phyloP scores from a whole-genome alignment of 2,113 vertebrate species.

The Mesoclemmys tuberculata region DNA sequence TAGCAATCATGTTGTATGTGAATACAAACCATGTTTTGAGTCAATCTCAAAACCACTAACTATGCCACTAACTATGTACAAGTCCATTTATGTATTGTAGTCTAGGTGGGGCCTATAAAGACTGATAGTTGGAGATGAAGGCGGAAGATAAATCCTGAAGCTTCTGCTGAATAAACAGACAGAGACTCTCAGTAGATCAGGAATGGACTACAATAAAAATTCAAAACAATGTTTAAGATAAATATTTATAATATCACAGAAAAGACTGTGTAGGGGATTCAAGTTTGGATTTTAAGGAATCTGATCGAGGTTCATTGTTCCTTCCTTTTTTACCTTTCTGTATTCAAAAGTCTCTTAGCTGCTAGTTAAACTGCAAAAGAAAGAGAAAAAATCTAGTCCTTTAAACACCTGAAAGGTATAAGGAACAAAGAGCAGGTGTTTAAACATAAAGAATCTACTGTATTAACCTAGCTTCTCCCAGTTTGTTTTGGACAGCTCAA shows the following conservation, averaged over 20 bases:
- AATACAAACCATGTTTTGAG: background rate
- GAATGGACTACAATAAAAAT: constrained; percentile 54
- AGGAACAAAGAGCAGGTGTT: constrained; percentile 22
- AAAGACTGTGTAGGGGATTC: constrained; percentile 28
- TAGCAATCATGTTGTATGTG: background rate
- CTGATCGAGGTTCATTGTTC: constrained; percentile 41
- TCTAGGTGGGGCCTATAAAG: background rate
- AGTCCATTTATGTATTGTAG: background rate
- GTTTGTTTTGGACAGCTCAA: background rate
- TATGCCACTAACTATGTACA: background rate
- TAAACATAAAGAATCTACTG: background rate
- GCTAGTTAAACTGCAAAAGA: constrained; percentile 13
- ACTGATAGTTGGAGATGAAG: background rate
- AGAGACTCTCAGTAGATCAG: background rate
- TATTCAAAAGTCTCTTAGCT: constrained; percentile 40
- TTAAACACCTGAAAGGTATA: constrained; percentile 10
- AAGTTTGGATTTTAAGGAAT: constrained; percentile 33
- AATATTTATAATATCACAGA: constrained; percentile 48
- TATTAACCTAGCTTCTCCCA: background rate
- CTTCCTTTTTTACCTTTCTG: background rate
- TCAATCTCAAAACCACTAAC: no score
- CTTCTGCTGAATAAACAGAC: constrained; percentile 27
- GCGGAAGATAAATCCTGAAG: constrained; percentile 31
- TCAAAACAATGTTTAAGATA: background rate
- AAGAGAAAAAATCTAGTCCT: background rate